Base-by-base conservation (phyloP, 2,888 invertebrate genomes). In the Busseola fusca region DNA sequence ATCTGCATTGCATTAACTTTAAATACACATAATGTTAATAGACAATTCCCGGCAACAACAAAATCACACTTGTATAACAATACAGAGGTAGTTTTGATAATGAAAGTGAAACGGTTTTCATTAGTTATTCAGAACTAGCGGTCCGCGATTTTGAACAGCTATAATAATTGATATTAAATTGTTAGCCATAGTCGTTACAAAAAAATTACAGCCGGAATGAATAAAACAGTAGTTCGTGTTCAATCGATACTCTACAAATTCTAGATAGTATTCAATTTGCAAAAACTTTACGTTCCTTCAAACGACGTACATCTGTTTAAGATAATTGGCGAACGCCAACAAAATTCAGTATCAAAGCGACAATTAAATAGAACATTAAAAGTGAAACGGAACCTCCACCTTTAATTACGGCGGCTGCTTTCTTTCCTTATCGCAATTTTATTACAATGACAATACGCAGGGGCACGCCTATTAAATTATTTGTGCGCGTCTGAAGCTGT, bases 401-500 rank as follows among this genome's bases (percentile, higher is more conserved):
- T 92, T 93, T 94, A 94, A 93, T 94, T 93, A 91, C 87, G 86
- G 87, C 86, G 87, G 86, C 91, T 91, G 93, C 88, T 92, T 93
- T 92, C 91, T 93, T 92, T 92, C 91, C 91, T 92, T 93, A 93
- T 93, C 92, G 86, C 87, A 91, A 91, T 92, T 92, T 94, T 92
- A 94, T 94, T 92, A 93, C 91, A 90, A 91, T 89, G 93, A 93
- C 92, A 94, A 93, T 93, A 92, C 90, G 88, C 93, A 91, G 92
- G 87, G 89, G 88, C 88, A 86, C 87, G 87, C 86, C 93, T 90
- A 90, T 94, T 92, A 92, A 93, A 93, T 93, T 93, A 93, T 93
- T 91, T 90, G 89, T 83, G 83, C 82, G 85, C 84, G 54, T 77
- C 82, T 77, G 78, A 81, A 70, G 76, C 67, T 68, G 45, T 78